Conservation (phyloP, 2,113 vertebrate species). For the Thunnus thynnus region DNA sequence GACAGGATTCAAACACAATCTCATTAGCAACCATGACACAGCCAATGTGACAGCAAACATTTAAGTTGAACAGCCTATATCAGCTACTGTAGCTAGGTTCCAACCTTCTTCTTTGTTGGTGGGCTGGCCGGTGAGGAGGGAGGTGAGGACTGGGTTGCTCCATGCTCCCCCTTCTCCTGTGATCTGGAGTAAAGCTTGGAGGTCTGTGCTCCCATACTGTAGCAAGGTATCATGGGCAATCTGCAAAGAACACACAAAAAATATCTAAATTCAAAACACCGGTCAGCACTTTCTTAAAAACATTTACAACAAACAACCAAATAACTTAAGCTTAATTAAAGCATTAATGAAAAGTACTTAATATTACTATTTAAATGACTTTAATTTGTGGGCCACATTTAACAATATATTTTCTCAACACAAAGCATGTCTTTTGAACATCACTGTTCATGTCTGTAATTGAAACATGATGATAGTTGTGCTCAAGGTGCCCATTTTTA, state of each 20-base stretch:
- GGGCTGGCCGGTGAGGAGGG: slow-evolving; percentile 92
- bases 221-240: slow-evolving; percentile 91
- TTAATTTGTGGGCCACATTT: neutral
- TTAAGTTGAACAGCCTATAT: no score
- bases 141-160: slow-evolving; percentile 93
- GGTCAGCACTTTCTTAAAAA: neutral
- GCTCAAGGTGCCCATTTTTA: neutral
- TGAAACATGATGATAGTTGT: neutral
- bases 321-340: no score
- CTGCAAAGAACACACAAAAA: slow-evolving; percentile 63
- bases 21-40: neutral
- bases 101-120: slow-evolving; percentile 92
- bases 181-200: slow-evolving; percentile 94
- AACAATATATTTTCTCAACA: slow-evolving; percentile 1
- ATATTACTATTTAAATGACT: no score
- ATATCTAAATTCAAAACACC: neutral
- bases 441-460: slow-evolving; percentile 6
- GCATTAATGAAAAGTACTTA: no score
- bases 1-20: slow-evolving; percentile 24
- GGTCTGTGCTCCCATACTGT: slow-evolving; percentile 95
- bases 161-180: slow-evolving; percentile 93
- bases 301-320: no score
- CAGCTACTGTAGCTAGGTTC: slow-evolving; percentile 23
- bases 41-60: neutral
- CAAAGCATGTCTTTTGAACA: neutral